phyloP scores from a whole-genome alignment of 2,113 vertebrate species.

The Phaethornis superciliosus region DNA sequence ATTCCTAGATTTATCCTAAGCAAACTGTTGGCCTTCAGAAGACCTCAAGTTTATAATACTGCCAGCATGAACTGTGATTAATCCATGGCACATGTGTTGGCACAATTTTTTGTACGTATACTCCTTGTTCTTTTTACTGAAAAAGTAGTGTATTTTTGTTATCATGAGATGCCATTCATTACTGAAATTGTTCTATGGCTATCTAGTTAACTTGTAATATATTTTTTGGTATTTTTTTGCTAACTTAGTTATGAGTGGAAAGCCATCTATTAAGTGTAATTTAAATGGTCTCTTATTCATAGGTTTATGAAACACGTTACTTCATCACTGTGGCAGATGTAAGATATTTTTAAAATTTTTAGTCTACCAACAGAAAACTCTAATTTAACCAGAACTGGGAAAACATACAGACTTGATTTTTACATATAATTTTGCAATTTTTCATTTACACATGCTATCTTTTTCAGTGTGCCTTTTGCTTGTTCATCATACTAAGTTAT shows the following conservation, averaged over 20 bases:
- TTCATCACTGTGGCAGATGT: neutral
- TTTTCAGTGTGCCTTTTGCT: neutral
- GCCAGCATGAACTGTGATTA: neutral
- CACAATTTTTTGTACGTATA: neutral
- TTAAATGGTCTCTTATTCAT: neutral
- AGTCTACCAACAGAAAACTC: neutral
- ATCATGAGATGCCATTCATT: no score
- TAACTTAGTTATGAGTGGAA: neutral
- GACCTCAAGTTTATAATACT: neutral
- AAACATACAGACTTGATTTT: neutral
- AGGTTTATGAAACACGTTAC: neutral
- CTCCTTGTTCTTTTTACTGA: neutral
- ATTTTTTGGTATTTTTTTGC: neutral
- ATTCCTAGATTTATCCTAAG: constrained; percentile 38
- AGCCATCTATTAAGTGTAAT: neutral
- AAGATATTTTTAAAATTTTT: neutral
- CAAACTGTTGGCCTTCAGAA: constrained; percentile 10
- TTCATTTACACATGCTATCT: neutral
- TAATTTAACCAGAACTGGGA: neutral
- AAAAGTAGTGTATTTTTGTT: neutral
- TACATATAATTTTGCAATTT: neutral
- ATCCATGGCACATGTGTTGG: neutral
- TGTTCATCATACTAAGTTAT: neutral
- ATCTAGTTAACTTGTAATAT: no score
- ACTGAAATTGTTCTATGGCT: no score